Conservation (phyloP, 1,140 invertebrate species). For the Panagrolaimus sp. region DNA sequence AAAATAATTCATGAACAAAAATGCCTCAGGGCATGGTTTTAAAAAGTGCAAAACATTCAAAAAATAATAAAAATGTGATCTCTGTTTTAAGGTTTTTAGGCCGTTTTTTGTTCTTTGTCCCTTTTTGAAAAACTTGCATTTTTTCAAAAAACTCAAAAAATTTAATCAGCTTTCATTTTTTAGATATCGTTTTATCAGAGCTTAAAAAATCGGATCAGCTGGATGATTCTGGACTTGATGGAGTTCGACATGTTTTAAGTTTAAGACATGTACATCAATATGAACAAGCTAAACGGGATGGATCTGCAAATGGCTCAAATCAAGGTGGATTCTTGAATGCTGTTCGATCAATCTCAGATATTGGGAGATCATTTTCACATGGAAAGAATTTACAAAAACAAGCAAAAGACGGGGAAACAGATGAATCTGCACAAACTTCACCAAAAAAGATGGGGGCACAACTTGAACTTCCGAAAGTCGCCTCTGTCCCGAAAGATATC, state of each 20-base stretch:
- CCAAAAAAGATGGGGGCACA: constrained; percentile 46
- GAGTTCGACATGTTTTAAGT: constrained; percentile 77
- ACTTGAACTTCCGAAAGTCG: constrained; percentile 55
- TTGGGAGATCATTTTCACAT: constrained; percentile 87
- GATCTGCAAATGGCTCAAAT: constrained; percentile 63
- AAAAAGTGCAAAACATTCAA: too few relatives aligned
- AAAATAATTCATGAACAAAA: too few relatives aligned
- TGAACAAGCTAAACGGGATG: constrained; percentile 66
- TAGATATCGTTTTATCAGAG: constrained; percentile 81
- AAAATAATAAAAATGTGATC: background rate
- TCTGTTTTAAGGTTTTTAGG: background rate
- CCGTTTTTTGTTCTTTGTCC: background rate
- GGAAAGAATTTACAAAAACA: constrained; percentile 72
- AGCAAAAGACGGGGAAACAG: constrained; percentile 25
- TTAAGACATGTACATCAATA: constrained; percentile 89
- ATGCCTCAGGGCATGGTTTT: too few relatives aligned
- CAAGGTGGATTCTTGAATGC: constrained; percentile 80
- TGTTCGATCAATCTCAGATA: constrained; percentile 90
- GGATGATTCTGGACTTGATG: constrained; percentile 71
- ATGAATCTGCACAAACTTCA: constrained; percentile 28
- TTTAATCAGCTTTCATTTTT: constrained; percentile 24
- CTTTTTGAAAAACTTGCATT: background rate
- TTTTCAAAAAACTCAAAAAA: constrained; percentile 3
- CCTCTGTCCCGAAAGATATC: constrained; percentile 54
- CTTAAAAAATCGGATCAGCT: constrained; percentile 77